Base-by-base conservation (phyloP, 2,113 vertebrate genomes). In the Platysteira castanea region DNA sequence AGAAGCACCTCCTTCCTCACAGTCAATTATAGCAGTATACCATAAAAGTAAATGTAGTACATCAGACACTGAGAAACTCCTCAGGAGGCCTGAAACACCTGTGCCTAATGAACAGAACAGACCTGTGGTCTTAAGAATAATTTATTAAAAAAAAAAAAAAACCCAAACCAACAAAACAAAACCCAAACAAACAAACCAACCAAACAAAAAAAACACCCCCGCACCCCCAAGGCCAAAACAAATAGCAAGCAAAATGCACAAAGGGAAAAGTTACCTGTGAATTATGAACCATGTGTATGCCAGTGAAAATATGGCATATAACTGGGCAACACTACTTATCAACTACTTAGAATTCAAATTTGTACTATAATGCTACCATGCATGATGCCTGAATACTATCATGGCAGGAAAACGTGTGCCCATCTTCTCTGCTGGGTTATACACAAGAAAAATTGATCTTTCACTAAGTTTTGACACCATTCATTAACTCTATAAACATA, bases 1-100 rank as follows among this genome's bases (percentile, higher is more conserved):
- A 87, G 60, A 74, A 91, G 49, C 33, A 76, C 41, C 59, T 91
- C 87, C 75, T 90, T 75, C 42, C 39, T 67, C 42, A 60, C 46
- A 57, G 53, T 37, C 61, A 91, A 19, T 47, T 73, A 68, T 15
- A 91, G 59, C 49, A 87, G 37, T 10, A 31, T 9, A 60, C 41
- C 6, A 8, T 10, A 70, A 53, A 74, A 87, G n/a, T 73, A 39
- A 75, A 26, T 0, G 31, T 7, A 53, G 59, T 4, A 0, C 19
- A 74, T 35, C 39, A 73, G 84, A 50, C 39, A 31, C 13, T 37
- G 37, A 75, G 28, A 19, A 50, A 47, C 42, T 35, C 23, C 63
- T 82, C 41, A 63, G 30, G 39, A 87, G 30, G 21, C 49, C 47
- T 60, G 63, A 69, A 93, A 85, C 22, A 77, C 42, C 33, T 37